Conservation (phyloP, 2,797 vertebrate species). For the Microcaecilia unicolor region DNA sequence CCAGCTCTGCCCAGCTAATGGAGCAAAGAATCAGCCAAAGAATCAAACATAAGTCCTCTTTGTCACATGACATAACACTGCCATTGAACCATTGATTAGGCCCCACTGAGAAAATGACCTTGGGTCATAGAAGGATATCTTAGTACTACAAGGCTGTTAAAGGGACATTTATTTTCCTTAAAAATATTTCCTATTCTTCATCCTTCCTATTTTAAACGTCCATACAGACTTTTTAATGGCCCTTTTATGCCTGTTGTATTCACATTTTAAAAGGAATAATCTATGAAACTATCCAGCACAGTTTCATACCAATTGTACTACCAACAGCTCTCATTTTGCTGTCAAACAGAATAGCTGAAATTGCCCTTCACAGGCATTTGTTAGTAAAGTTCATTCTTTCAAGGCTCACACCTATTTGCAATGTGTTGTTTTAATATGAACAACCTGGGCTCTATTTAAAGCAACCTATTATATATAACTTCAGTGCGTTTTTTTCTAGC, state of each 20-base stretch:
- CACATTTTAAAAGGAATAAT: no score
- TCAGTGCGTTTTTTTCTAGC: no score
- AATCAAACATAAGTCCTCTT: no score
- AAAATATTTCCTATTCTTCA: fast-evolving
- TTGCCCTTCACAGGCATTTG: conserved; percentile 9
- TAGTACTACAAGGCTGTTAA: no score
- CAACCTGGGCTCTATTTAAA: conserved; percentile 24
- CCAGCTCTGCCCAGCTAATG: no score
- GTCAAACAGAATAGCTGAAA: conserved; percentile 1
- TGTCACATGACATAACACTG: no score
- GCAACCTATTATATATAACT: conserved; percentile 15
- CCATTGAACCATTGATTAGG: no score
- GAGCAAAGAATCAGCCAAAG: no score
- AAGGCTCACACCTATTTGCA: conserved; percentile 8
- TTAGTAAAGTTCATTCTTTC: conserved; percentile 8
- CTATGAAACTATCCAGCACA: conserved; percentile 1
- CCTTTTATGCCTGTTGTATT: conserved; percentile 2
- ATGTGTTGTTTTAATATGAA: conserved; percentile 20
- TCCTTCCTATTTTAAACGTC: no score
- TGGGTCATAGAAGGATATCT: no score
- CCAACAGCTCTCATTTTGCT: background rate
- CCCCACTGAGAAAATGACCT: no score
- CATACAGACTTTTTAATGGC: background rate
- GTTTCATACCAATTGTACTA: conserved; percentile 10
- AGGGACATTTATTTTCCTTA: no score